Evolutionary conservation across 2,797 vertebrate species (phyloP).

Genomic region (Melanotaenia trifasciata): DNA sequence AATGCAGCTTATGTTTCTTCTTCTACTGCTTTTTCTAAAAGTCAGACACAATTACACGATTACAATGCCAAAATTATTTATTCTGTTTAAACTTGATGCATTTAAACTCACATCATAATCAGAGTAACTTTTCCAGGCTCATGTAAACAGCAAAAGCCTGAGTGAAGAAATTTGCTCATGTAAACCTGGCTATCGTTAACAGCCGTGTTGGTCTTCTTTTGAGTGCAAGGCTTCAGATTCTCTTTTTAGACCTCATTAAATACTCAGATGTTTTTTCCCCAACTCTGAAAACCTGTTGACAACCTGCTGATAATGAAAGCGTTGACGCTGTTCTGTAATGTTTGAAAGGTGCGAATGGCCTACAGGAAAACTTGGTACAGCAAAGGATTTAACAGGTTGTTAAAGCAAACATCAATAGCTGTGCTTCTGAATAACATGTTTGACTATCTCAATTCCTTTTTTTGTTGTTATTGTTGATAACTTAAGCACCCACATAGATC

Average conservation of each 20-base stretch:
- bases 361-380: background rate
- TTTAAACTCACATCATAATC: too few relatives aligned
- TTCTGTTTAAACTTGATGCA: too few relatives aligned
- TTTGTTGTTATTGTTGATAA: slow-evolving; percentile 28
- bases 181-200: slow-evolving; percentile 21
- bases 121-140: too few relatives aligned
- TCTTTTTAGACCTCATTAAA: slow-evolving; percentile 2
- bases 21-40: too few relatives aligned
- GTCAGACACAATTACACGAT: too few relatives aligned
- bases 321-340: background rate
- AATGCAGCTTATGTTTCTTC: too few relatives aligned
- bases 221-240: background rate
- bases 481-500: slow-evolving; percentile 44
- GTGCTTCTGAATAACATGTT: slow-evolving; percentile 54
- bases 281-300: slow-evolving; percentile 18
- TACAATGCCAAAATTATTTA: too few relatives aligned
- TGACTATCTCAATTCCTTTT: slow-evolving; percentile 38
- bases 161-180: too few relatives aligned
- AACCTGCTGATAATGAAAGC: slow-evolving; percentile 6
- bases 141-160: too few relatives aligned
- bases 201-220: slow-evolving; percentile 24
- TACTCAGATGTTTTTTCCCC: slow-evolving; percentile 29
- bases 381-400: slow-evolving; percentile 4
- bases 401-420: slow-evolving; percentile 12
- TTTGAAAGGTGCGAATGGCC: slow-evolving; percentile 2